Evolutionary conservation across 2,797 vertebrate species (phyloP), one percentile per base, ranked within the genome.

Genomic region (Danio choprae): DNA sequence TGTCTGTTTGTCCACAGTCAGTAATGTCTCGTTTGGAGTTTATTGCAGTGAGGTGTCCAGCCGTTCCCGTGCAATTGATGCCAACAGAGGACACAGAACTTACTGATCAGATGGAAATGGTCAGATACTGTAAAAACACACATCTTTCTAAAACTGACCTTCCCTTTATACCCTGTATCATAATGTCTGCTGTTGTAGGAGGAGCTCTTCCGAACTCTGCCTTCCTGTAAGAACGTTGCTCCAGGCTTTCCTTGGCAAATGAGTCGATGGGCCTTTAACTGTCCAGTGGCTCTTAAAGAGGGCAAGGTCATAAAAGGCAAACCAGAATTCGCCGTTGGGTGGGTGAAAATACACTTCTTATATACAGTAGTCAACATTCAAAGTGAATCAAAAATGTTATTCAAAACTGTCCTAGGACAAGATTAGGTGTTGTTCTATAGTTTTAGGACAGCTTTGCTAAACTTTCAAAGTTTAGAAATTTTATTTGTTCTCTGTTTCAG

Each of bases 201-300:
- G 36, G 93, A 96, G 36, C 88, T 96, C 41, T 64, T 98, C 44
- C 92, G 89, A 8, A 80, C 81, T 4, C 88, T 96, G 75, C 92
- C 94, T 13, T 88, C 94, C 69, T 87, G 69, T 51, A 93, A 86
- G 77, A 87, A 75, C 11, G 87, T 95, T 20, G 94, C 93, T 2
- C 94, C 93, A 48, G 93, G 96, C 63, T 95, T 96, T 38, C 90
- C 91, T 63, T 99, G 98, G 98, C 91, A 85, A 59, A 94, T 94
- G 83, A 99, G 97, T 88, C 93, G 89, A 81, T 99, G 98, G 98
- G 94, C 95, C 0, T 86, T 67, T 60, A 83, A 63, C 7, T 99
- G 98, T 84, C 98, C 98, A 0, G 95, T 99, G 59, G 91, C 94
- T 87, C 91, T 99, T 7, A 97, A 94, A 84, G 92, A 95, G 59